Conservation (phyloP, 2,113 vertebrate species). For the Oenanthe oenanthe region DNA sequence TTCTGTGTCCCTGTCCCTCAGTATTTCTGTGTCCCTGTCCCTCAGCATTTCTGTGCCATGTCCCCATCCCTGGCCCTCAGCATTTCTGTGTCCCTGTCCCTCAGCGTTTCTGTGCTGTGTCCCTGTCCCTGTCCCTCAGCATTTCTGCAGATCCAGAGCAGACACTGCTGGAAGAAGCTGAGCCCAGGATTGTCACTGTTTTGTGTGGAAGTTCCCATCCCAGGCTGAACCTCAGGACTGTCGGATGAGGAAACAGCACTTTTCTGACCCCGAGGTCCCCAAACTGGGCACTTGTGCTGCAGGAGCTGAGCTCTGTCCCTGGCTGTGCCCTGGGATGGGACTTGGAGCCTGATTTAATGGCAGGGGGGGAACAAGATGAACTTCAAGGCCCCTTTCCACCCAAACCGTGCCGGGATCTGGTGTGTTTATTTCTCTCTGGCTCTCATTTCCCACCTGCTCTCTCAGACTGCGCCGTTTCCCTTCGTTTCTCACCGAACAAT, state of each 20-base stretch:
- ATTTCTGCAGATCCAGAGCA: fast-evolving
- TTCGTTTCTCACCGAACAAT: fast-evolving
- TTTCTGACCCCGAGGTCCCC: background rate
- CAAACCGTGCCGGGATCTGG: background rate
- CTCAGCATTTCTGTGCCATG: no score
- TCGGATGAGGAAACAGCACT: fast-evolving
- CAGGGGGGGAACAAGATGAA: background rate
- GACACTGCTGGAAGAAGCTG: background rate
- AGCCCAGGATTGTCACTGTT: fast-evolving
- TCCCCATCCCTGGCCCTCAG: no score
- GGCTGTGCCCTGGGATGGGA: background rate
- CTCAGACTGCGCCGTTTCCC: fast-evolving
- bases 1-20: no score
- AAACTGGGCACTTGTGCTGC: fast-evolving
- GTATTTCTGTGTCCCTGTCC: no score
- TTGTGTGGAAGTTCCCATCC: fast-evolving
- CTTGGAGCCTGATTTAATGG: background rate
- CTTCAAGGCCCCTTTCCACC: background rate
- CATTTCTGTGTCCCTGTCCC: no score
- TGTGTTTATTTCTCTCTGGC: fast-evolving
- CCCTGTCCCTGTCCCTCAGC: background rate
- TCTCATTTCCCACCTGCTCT: background rate
- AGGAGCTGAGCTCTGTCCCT: background rate
- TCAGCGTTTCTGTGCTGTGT: no score
- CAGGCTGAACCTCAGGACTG: fast-evolving